These are phyloP conservation scores for Furcifer pardalis DNA, from an alignment of 2,797 vertebrate genomes.

Conservation along the genomic window DNA sequence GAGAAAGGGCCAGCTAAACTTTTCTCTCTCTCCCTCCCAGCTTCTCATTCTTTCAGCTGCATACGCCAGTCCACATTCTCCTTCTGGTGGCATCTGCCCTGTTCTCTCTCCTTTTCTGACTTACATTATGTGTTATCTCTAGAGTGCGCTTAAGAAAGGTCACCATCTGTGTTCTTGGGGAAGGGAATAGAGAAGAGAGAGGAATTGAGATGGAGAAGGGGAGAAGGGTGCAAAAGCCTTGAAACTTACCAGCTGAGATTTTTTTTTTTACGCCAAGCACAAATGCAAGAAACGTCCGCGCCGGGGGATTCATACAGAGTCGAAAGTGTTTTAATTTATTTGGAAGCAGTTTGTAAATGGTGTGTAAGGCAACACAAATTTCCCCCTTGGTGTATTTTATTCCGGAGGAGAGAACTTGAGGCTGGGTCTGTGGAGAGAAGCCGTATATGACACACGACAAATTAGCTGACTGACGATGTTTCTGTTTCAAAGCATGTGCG, in stretches of 20 bases:
- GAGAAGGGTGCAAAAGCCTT: neutral
- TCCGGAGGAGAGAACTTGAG: slow-evolving; percentile 1
- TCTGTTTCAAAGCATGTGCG: neutral
- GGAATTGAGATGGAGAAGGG: neutral
- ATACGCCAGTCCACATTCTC: neutral
- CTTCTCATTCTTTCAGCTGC: neutral
- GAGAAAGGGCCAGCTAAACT: neutral
- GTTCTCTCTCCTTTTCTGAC: slow-evolving; percentile 13
- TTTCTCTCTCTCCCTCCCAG: neutral
- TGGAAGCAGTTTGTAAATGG: slow-evolving; percentile 28
- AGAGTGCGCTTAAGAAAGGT: slow-evolving; percentile 30
- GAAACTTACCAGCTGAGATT: neutral
- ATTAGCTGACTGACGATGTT: neutral
- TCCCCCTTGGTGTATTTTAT: neutral
- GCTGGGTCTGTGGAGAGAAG: neutral
- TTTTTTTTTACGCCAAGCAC: neutral
- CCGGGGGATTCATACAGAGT: neutral
- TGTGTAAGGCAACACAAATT: neutral
- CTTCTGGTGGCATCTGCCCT: slow-evolving; percentile 46
- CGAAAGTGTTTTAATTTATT: neutral
- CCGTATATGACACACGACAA: neutral
- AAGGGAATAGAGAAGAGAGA: neutral
- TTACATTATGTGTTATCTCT: neutral
- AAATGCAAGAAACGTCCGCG: neutral
- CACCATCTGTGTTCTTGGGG: slow-evolving; percentile 37